phyloP scores from a whole-genome alignment of 2,888 invertebrate genomes.

The Chaitophorus viminalis region DNA sequence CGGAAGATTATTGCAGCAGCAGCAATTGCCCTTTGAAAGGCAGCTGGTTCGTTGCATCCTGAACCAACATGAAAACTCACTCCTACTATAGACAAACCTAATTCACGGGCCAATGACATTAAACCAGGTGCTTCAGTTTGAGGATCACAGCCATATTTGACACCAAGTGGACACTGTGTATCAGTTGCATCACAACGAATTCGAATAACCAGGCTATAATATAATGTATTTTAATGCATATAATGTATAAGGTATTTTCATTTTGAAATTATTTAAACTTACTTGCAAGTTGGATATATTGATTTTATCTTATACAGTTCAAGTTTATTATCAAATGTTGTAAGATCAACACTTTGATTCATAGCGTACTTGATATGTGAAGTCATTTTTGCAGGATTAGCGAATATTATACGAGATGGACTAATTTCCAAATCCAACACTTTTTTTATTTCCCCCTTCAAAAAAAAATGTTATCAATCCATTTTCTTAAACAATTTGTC shows the following conservation, averaged over 20 bases:
- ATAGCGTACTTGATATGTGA: constrained; percentile 89
- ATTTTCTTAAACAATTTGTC: not conserved
- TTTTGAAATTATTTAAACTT: constrained; percentile 66
- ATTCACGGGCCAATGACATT: constrained; percentile 77
- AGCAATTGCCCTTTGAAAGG: constrained; percentile 82
- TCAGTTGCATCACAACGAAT: constrained; percentile 87
- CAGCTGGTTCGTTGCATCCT: constrained; percentile 84
- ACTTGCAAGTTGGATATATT: constrained; percentile 84
- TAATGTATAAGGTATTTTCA: not conserved
- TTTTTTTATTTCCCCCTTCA: constrained; percentile 82
- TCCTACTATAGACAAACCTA: constrained; percentile 76
- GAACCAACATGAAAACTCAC: constrained; percentile 94
- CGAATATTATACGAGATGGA: constrained; percentile 88
- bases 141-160: constrained; percentile 94
- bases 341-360: constrained; percentile 78
- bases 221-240: no score
- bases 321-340: constrained; percentile 94
- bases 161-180: constrained; percentile 88
- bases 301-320: constrained; percentile 91
- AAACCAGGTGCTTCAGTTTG: constrained; percentile 79
- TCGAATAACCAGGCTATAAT: constrained; percentile 82
- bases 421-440: constrained; percentile 80
- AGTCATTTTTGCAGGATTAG: constrained; percentile 93
- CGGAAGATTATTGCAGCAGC: constrained; percentile 80
- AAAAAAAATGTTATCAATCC: not conserved